A percentile compares a stretch with the other conserved stretches of the same genome.
These are phyloP conservation scores for Myrmecophaga tridactyla DNA, from an alignment of 2,113 vertebrate genomes.

Conservation along the genomic window DNA sequence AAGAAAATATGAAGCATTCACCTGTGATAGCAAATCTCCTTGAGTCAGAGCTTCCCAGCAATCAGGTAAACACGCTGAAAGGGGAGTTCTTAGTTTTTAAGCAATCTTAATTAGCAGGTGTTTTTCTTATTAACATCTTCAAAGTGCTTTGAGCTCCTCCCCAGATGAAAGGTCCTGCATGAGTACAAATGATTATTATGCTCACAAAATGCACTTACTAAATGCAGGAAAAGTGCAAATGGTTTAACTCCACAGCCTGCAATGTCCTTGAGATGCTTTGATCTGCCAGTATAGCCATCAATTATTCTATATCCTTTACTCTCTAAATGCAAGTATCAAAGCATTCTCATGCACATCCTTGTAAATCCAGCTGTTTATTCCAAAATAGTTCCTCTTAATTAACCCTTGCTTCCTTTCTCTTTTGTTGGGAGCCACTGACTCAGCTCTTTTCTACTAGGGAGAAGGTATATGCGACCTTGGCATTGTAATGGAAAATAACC, in stretches of 20 bases:
- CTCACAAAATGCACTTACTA: constrained; percentile 59
- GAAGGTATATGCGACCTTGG: not conserved
- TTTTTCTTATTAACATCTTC: constrained; percentile 75
- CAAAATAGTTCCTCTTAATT: constrained; percentile 65
- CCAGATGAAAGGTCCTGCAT: constrained; percentile 66
- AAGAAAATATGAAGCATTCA: not conserved
- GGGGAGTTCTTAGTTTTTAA: constrained; percentile 63
- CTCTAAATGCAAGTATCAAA: constrained; percentile 61
- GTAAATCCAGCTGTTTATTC: constrained; percentile 69
- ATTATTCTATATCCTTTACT: constrained; percentile 65
- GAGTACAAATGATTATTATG: constrained; percentile 72
- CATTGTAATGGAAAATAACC: constrained; percentile 27
- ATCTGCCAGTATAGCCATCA: constrained; percentile 66
- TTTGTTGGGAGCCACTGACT: constrained; percentile 59
- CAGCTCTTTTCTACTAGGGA: not conserved
- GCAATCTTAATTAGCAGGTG: constrained; percentile 69
- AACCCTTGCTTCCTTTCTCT: constrained; percentile 57
- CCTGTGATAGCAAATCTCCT: constrained; percentile 47
- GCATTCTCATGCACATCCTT: constrained; percentile 55
- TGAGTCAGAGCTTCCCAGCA: constrained; percentile 18
- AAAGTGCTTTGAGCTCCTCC: constrained; percentile 69
- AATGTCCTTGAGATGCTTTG: constrained; percentile 60
- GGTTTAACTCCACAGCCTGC: constrained; percentile 35
- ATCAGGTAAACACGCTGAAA: constrained; percentile 31
- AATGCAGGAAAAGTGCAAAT: constrained; percentile 62